phyloP scores from a whole-genome alignment of 2,797 vertebrate species.

The Artibeus jamaicensis region DNA sequence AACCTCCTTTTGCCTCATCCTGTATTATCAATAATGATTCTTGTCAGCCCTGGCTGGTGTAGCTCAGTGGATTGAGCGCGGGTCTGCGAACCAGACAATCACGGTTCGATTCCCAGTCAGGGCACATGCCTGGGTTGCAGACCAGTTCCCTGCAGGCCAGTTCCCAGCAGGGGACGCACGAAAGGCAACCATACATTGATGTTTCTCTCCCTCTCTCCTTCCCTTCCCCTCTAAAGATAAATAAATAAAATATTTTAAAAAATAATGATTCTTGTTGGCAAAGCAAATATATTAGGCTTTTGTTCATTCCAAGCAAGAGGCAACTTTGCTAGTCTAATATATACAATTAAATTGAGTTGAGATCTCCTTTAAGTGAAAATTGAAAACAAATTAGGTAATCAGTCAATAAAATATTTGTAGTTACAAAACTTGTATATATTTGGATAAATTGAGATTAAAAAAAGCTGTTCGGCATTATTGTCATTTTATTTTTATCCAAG shows the following conservation, averaged over 20 bases:
- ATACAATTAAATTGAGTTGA: slow-evolving; percentile 59
- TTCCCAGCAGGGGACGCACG: no score
- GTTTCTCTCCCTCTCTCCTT: no score
- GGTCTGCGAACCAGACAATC: no score
- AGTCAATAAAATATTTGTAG: slow-evolving; percentile 44
- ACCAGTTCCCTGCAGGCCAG: no score
- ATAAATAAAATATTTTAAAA: no score
- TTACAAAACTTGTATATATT: not conserved
- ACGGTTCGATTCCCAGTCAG: no score
- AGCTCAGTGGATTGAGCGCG: no score
- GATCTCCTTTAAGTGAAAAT: slow-evolving; percentile 69
- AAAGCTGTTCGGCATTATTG: not conserved
- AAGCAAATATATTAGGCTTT: slow-evolving; percentile 48
- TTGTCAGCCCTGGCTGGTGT: no score
- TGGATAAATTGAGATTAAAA: slow-evolving; percentile 3
- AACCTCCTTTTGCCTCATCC: not conserved
- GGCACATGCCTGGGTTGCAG: no score
- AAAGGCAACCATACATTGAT: no score
- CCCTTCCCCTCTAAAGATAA: no score
- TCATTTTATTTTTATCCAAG: slow-evolving; percentile 51
- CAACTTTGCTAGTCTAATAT: slow-evolving; percentile 44
- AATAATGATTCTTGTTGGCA: slow-evolving; percentile 36
- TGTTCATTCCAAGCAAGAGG: slow-evolving; percentile 47
- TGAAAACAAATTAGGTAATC: slow-evolving; percentile 64
- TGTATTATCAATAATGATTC: slow-evolving; percentile 38